A percentile compares a stretch with the other conserved stretches of the same genome.
Conservation (phyloP, 2,113 vertebrate genomes). For the Menura novaehollandiae region DNA sequence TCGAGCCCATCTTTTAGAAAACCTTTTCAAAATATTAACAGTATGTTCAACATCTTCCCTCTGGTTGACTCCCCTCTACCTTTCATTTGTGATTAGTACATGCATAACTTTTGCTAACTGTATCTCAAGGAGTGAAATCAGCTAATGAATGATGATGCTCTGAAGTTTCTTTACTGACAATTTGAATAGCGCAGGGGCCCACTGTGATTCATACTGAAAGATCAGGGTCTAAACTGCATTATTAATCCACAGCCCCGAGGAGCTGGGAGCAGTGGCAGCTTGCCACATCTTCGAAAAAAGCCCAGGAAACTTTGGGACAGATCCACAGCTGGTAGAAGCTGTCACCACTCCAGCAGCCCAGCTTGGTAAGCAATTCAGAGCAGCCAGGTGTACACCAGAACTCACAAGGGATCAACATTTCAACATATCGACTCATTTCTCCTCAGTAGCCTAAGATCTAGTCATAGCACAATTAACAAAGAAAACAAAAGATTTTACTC, state of each 20-base stretch:
- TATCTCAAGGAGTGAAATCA: background rate
- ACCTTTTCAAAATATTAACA: background rate
- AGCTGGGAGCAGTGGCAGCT: slow-evolving; percentile 13
- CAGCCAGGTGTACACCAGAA: slow-evolving; percentile 37
- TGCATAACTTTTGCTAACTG: background rate
- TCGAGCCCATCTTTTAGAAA: background rate
- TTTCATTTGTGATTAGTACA: background rate
- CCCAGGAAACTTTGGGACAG: slow-evolving; percentile 20
- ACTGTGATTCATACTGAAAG: background rate
- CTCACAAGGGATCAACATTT: slow-evolving; percentile 9
- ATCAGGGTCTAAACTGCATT: background rate
- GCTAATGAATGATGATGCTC: background rate
- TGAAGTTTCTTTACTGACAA: background rate
- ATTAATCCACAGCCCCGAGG: background rate
- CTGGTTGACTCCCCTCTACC: background rate
- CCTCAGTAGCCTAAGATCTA: slow-evolving; percentile 12
- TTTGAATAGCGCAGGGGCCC: background rate
- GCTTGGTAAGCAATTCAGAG: slow-evolving; percentile 20
- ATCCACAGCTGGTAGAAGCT: slow-evolving; percentile 23
- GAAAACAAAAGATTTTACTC: slow-evolving; percentile 14
- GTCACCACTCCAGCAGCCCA: slow-evolving; percentile 4
- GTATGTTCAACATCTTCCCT: background rate
- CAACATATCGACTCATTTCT: background rate
- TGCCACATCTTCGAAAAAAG: background rate
- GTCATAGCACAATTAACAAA: slow-evolving; percentile 31